phyloP scores from a whole-genome alignment of 2,888 invertebrate species.

The Fragum fragum region DNA sequence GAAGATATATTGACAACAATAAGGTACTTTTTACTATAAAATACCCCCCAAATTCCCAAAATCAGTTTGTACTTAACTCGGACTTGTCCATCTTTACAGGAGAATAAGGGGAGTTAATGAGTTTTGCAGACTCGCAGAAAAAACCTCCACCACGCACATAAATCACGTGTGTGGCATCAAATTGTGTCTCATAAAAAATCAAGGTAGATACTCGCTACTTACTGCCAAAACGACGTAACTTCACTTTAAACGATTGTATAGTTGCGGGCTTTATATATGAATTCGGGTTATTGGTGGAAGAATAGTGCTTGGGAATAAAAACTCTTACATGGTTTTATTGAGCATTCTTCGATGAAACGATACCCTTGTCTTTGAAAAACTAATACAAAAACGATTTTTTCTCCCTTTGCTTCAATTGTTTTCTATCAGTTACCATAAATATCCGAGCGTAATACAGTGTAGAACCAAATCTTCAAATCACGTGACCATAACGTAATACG shows the following conservation, averaged over 20 bases:
- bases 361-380: too few relatives aligned
- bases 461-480: too few relatives aligned
- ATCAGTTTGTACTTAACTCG: too few relatives aligned
- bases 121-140: slow-evolving; percentile 4
- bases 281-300: background rate
- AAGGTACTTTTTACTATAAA: too few relatives aligned
- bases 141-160: slow-evolving; percentile 2
- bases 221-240: background rate
- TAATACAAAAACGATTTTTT: too few relatives aligned
- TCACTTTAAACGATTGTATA: background rate
- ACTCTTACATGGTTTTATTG: background rate
- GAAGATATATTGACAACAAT: too few relatives aligned
- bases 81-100: background rate
- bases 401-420: too few relatives aligned
- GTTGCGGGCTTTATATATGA: background rate
- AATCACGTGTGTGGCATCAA: slow-evolving; percentile 30
- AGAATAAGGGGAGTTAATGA: background rate
- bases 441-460: too few relatives aligned
- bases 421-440: too few relatives aligned
- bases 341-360: background rate
- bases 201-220: background rate
- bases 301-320: background rate
- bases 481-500: too few relatives aligned
- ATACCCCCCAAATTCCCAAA: too few relatives aligned
- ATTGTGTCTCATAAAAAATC: slow-evolving; percentile 25